Evolutionary conservation across 1,140 invertebrate species (phyloP).

Genomic region (Macrobrachium nipponense): DNA sequence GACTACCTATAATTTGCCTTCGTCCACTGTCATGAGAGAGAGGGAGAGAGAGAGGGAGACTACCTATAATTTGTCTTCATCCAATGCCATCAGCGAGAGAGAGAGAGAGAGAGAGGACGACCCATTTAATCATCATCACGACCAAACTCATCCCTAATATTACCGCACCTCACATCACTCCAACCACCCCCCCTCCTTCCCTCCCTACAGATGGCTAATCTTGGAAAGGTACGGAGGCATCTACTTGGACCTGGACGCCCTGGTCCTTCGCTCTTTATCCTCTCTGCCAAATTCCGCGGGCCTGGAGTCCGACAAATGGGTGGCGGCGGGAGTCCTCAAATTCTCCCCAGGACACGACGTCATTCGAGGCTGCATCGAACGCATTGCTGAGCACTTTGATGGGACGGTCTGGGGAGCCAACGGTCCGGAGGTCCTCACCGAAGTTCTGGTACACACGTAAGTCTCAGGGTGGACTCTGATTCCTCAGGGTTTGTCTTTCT

Average conservation of each 20-base stretch:
- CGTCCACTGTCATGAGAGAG: neutral
- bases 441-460: slow-evolving; percentile 21
- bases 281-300: slow-evolving; percentile 47
- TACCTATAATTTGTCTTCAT: too few species aligned
- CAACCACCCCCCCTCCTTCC: neutral
- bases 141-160: neutral
- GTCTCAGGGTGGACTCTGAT: neutral
- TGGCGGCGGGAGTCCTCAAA: slow-evolving; percentile 59
- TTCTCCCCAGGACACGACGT: slow-evolving; percentile 59
- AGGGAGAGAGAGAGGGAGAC: neutral
- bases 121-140: too few species aligned
- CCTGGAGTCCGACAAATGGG: slow-evolving; percentile 47
- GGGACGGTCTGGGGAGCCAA: slow-evolving; percentile 53
- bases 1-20: too few species aligned
- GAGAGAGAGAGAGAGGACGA: neutral
- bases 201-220: slow-evolving; percentile 41
- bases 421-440: slow-evolving; percentile 55
- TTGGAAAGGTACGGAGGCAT: slow-evolving; percentile 65
- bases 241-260: slow-evolving; percentile 65
- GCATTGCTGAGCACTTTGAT: slow-evolving; percentile 57
- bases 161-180: neutral
- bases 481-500: slow-evolving; percentile 3
- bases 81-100: too few species aligned
- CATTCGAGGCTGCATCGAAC: slow-evolving; percentile 57
- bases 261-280: slow-evolving; percentile 58